These are phyloP conservation scores for Tachypleus tridentatus DNA, from an alignment of 1,140 invertebrate species.

Conservation along the genomic window DNA sequence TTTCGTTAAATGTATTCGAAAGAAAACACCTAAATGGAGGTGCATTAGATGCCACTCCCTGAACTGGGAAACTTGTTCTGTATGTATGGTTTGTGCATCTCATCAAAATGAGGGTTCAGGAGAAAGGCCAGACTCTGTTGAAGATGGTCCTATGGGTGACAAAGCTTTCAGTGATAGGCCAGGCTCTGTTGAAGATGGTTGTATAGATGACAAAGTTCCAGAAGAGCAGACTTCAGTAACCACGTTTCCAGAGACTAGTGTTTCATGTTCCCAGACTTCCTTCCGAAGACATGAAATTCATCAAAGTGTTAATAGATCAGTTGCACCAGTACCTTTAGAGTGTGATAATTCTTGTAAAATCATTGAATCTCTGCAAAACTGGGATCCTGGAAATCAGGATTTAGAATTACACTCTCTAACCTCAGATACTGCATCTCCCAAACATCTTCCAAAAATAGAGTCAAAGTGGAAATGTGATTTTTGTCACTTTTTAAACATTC, in stretches of 20 bases:
- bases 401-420: too few relatives aligned
- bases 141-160: conserved; percentile 5
- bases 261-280: too few relatives aligned
- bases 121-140: not conserved
- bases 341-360: too few relatives aligned
- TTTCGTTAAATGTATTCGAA: conserved; percentile 24
- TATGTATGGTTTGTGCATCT: conserved; percentile 25
- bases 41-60: conserved; percentile 22
- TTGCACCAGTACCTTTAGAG: not conserved
- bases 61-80: conserved; percentile 24
- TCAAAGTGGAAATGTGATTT: conserved; percentile 29
- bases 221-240: too few relatives aligned
- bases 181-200: conserved; percentile 3
- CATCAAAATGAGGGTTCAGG: not conserved
- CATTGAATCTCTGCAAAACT: too few relatives aligned
- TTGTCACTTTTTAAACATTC: conserved; percentile 29
- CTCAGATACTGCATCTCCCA: conserved; percentile 9
- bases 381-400: too few relatives aligned
- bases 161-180: not conserved
- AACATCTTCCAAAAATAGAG: conserved; percentile 18
- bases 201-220: not conserved
- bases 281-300: not conserved
- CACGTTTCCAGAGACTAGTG: too few relatives aligned
- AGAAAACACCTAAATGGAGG: conserved; percentile 24
- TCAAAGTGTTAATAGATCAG: not conserved